Evolutionary conservation across 2,888 invertebrate species (phyloP).

Genomic region (Scotopteryx bipunctaria): DNA sequence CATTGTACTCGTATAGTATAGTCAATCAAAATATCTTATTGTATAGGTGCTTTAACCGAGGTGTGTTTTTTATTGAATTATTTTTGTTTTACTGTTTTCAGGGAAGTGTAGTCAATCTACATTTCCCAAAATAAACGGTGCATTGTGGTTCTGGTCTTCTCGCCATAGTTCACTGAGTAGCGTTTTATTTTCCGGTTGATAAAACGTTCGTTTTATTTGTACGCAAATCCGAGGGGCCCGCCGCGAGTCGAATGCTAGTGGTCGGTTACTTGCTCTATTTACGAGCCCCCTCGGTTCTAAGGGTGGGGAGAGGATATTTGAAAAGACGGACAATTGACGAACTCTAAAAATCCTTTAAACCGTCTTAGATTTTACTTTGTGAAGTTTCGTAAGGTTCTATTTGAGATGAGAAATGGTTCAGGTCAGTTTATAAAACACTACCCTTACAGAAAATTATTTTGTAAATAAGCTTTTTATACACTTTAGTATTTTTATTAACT

Average conservation of each 20-base stretch:
- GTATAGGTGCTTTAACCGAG: no score
- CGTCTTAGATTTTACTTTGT: neutral
- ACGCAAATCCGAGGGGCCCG: constrained; percentile 70
- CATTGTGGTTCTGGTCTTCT: constrained; percentile 36
- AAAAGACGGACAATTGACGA: constrained; percentile 11
- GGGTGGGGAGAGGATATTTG: neutral
- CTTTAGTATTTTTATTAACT: no score
- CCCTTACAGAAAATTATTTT: neutral
- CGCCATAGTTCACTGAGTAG: constrained; percentile 46
- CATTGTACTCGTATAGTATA: no score
- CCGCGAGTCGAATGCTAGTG: constrained; percentile 58
- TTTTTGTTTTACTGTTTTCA: no score
- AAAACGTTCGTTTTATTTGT: constrained; percentile 72
- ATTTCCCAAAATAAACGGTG: constrained; percentile 13
- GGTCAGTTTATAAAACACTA: neutral
- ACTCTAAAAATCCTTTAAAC: neutral
- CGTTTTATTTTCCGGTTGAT: constrained; percentile 67
- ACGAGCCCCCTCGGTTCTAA: constrained; percentile 56
- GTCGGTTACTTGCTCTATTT: constrained; percentile 73
- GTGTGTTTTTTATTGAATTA: no score
- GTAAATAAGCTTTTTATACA: no score
- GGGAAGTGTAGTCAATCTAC: no score
- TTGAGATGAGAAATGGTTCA: no score
- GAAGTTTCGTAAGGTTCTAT: no score
- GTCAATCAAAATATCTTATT: no score